A percentile compares a stretch with the other conserved stretches of the same genome.
These are phyloP conservation scores for Aradus depressus DNA, from an alignment of 2,888 invertebrate genomes.

Conservation along the genomic window DNA sequence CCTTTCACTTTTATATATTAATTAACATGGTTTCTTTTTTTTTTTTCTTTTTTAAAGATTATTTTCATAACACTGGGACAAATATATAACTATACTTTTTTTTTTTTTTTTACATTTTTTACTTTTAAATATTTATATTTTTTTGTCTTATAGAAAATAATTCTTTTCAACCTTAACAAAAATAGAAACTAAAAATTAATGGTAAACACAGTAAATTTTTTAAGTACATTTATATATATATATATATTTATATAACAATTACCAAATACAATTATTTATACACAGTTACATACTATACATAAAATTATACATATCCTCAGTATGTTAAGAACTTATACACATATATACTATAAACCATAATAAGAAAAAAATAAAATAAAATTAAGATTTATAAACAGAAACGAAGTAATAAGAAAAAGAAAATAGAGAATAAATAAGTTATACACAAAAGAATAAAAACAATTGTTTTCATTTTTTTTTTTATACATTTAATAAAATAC, in stretches of 20 bases:
- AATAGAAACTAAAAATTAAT: constrained; percentile 26
- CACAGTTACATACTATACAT: constrained; percentile 22
- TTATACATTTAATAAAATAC: constrained; percentile 25
- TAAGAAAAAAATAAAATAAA: constrained; percentile 19
- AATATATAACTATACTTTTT: constrained; percentile 18
- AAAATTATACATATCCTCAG: constrained; percentile 7
- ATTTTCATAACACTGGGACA: constrained; percentile 24
- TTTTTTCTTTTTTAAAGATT: constrained; percentile 14
- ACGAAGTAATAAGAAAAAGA: constrained; percentile 20
- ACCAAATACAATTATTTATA: constrained; percentile 26
- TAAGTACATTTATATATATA: constrained; percentile 28
- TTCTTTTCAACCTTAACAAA: constrained; percentile 17
- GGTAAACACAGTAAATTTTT: constrained; percentile 27
- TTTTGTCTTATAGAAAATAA: constrained; percentile 20
- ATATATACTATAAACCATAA: constrained; percentile 23
- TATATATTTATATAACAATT: constrained; percentile 27
- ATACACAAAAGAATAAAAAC: constrained; percentile 17
- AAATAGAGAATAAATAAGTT: constrained; percentile 22
- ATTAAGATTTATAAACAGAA: constrained; percentile 21
- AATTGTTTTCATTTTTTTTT: constrained; percentile 14
- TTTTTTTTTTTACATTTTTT: constrained; percentile 1
- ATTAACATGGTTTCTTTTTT: constrained; percentile 10
- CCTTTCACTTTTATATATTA: constrained; percentile 19
- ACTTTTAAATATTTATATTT: constrained; percentile 2
- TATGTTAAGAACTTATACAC: constrained; percentile 3